Conservation (phyloP, 2,113 vertebrate genomes). For the Collichthys lucidus region DNA sequence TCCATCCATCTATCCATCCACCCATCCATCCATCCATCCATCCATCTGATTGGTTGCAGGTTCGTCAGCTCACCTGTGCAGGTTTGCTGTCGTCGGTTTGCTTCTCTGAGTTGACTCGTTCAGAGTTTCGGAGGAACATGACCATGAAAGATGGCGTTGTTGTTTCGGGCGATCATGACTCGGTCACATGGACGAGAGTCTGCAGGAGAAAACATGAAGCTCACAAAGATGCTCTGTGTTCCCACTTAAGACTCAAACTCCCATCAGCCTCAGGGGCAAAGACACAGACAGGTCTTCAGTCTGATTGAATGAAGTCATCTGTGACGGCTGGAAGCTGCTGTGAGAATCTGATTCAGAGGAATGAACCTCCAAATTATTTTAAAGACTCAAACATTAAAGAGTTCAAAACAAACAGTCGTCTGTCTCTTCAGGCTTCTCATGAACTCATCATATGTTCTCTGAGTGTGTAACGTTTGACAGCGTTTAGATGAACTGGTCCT, state of each 20-base stretch:
- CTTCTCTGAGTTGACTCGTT: not conserved
- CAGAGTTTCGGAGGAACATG: slow-evolving; percentile 36
- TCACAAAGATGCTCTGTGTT: slow-evolving; percentile 74
- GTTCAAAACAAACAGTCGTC: no score
- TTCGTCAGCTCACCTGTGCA: slow-evolving; percentile 1
- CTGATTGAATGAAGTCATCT: not conserved
- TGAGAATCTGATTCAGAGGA: not conserved
- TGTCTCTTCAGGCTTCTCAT: no score
- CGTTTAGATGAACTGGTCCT: not conserved
- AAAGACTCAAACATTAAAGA: no score
- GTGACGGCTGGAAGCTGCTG: not conserved
- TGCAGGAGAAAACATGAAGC: slow-evolving; percentile 4
- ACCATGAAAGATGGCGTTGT: slow-evolving; percentile 66
- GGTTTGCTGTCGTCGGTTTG: not conserved
- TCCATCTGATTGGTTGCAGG: no score
- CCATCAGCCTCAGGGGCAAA: slow-evolving; percentile 47
- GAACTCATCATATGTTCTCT: no score
- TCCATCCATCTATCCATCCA: no score
- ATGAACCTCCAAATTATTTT: no score
- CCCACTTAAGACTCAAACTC: slow-evolving; percentile 26
- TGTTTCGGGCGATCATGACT: slow-evolving; percentile 69
- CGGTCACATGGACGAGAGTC: slow-evolving; percentile 72
- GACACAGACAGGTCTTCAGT: not conserved
- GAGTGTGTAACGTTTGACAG: no score
- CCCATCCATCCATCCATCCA: no score